phyloP scores from a whole-genome alignment of 2,888 invertebrate species.

The Cremastinae sp. region DNA sequence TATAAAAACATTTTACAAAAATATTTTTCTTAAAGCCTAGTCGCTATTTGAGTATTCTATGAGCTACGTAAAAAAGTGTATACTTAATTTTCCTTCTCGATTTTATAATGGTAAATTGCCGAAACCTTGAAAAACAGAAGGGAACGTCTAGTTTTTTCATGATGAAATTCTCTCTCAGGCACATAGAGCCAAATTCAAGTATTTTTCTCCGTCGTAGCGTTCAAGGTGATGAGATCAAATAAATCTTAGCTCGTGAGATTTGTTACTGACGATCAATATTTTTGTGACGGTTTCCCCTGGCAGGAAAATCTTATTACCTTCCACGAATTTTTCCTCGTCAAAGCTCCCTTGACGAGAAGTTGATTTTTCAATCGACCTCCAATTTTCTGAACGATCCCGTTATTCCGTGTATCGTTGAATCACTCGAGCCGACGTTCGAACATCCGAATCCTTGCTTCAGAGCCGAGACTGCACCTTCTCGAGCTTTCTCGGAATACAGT shows the following conservation, averaged over 20 bases:
- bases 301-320: neutral
- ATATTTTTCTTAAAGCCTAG: conserved; percentile 5
- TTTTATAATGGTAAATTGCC: too few relatives aligned
- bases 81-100: too few relatives aligned
- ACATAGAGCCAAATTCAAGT: too few relatives aligned
- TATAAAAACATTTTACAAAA: conserved; percentile 5
- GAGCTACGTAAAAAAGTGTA: neutral
- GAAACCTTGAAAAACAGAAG: too few relatives aligned
- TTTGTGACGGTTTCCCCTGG: neutral
- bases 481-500: conserved; percentile 86
- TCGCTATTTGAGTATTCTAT: conserved; percentile 7
- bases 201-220: too few relatives aligned
- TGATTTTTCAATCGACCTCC: conserved; percentile 85
- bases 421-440: conserved; percentile 83
- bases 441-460: conserved; percentile 84
- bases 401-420: conserved; percentile 85
- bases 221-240: too few relatives aligned
- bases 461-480: conserved; percentile 89
- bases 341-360: neutral
- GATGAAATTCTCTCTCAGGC: too few relatives aligned
- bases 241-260: neutral
- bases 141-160: too few relatives aligned
- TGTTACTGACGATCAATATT: conserved; percentile 3
- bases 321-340: neutral
- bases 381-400: conserved; percentile 90